Evolutionary conservation across 2,888 invertebrate genomes (phyloP).

Genomic region (Erebia ligea): DNA sequence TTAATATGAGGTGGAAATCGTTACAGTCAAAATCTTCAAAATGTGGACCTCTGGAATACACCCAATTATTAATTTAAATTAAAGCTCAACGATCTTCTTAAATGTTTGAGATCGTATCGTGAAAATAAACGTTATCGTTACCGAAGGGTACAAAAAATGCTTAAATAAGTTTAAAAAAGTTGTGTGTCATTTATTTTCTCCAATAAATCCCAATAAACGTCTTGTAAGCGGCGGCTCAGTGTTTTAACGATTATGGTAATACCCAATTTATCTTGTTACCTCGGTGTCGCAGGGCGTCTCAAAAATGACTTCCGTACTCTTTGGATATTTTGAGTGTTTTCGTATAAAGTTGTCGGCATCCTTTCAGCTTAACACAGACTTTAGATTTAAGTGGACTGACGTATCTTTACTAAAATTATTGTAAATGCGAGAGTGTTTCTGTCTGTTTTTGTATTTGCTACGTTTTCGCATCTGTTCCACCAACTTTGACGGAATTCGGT

Average conservation of each 20-base stretch:
- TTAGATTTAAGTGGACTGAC: background rate
- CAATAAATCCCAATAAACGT: slow-evolving; percentile 22
- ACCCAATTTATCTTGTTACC: slow-evolving; percentile 24
- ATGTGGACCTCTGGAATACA: no score
- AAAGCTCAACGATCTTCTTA: background rate
- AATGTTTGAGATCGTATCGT: background rate
- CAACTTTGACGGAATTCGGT: no score
- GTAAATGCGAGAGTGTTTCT: no score
- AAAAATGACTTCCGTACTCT: slow-evolving; percentile 15
- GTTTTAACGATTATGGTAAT: slow-evolving; percentile 26
- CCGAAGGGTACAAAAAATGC: background rate
- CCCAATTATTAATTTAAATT: no score
- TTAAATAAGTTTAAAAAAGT: slow-evolving; percentile 5
- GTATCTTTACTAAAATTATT: no score
- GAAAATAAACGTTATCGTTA: background rate
- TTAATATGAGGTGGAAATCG: no score
- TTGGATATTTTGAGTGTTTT: slow-evolving; percentile 8
- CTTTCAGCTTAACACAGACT: background rate
- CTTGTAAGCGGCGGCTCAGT: slow-evolving; percentile 20
- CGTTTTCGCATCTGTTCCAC: no score
- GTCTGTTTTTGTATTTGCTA: no score
- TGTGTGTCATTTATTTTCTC: slow-evolving; percentile 12
- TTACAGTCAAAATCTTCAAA: no score
- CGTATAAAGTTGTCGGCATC: slow-evolving; percentile 9
- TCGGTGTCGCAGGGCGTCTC: slow-evolving; percentile 12